A percentile compares a stretch with the other conserved stretches of the same genome.
These are phyloP conservation scores for Enhydra lutris DNA, from an alignment of 2,113 vertebrate species.

Conservation along the genomic window DNA sequence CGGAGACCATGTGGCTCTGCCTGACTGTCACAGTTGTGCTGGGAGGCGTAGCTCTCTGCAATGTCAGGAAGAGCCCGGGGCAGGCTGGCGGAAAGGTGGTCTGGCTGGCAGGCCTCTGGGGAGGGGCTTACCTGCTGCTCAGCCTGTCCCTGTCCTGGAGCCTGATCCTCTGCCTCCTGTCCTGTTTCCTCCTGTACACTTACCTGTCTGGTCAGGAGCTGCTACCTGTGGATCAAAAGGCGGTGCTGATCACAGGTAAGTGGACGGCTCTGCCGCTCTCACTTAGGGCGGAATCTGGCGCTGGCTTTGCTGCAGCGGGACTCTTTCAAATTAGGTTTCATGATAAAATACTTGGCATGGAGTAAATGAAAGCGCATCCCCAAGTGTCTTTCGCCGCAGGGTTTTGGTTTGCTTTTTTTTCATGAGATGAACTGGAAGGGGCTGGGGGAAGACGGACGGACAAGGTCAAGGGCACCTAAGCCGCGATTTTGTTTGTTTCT, in stretches of 20 bases:
- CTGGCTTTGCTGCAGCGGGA: not conserved
- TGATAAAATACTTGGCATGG: not conserved
- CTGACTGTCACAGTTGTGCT: not conserved
- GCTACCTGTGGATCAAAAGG: constrained; percentile 77
- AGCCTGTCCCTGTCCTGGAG: constrained; percentile 54
- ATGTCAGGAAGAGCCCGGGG: not conserved
- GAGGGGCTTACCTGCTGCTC: constrained; percentile 16
- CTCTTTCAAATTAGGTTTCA: not conserved
- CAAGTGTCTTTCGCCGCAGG: not conserved
- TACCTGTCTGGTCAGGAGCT: constrained; percentile 20
- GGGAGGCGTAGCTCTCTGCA: constrained; percentile 37
- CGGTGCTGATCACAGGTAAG: constrained; percentile 87
- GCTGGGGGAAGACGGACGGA: not conserved
- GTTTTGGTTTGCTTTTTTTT: not conserved
- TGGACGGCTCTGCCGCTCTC: fast-evolving
- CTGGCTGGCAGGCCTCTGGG: constrained; percentile 66
- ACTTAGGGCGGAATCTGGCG: not conserved
- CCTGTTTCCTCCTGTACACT: not conserved
- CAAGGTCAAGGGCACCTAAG: not conserved
- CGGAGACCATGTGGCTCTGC: constrained; percentile 52
- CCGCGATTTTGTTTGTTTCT: not conserved
- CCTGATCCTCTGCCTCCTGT: constrained; percentile 52
- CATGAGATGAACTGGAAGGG: not conserved
- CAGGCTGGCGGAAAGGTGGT: not conserved
- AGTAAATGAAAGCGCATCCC: not conserved